Evolutionary conservation across 2,113 vertebrate genomes (phyloP).

Genomic region (Aegotheles bennettii): DNA sequence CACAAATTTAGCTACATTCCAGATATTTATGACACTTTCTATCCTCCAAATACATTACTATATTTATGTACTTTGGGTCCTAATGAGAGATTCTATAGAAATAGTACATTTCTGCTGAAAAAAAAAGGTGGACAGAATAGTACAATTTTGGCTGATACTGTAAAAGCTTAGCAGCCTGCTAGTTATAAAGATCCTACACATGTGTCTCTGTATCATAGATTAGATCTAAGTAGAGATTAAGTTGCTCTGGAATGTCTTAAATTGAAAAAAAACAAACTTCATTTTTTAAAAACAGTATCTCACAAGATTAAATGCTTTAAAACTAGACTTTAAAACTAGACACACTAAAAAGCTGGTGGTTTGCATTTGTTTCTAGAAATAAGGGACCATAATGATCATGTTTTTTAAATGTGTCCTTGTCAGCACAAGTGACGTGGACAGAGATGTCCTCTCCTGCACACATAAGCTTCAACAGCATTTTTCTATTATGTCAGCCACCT

Average conservation of each 20-base stretch:
- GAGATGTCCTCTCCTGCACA: not conserved
- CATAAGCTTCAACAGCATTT: not conserved
- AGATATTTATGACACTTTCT: not conserved
- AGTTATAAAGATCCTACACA: not conserved
- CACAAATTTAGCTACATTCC: not conserved
- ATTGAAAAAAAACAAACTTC: fast-evolving
- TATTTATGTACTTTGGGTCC: not conserved
- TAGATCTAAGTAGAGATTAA: not conserved
- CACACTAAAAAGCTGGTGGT: not conserved
- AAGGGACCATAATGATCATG: fast-evolving
- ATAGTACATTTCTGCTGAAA: not conserved
- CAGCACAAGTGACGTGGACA: not conserved
- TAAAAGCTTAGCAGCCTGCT: not conserved
- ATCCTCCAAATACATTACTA: not conserved
- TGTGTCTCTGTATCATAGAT: not conserved
- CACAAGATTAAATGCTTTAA: not conserved
- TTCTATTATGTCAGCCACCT: not conserved
- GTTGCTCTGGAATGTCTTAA: not conserved
- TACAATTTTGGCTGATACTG: not conserved
- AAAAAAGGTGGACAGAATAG: not conserved
- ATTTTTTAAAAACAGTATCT: not conserved
- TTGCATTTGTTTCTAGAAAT: not conserved
- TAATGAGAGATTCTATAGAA: not conserved
- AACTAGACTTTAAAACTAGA: not conserved
- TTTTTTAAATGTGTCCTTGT: not conserved